These are phyloP conservation scores for Pterocles gutturalis DNA, from an alignment of 2,113 vertebrate species.

Conservation along the genomic window DNA sequence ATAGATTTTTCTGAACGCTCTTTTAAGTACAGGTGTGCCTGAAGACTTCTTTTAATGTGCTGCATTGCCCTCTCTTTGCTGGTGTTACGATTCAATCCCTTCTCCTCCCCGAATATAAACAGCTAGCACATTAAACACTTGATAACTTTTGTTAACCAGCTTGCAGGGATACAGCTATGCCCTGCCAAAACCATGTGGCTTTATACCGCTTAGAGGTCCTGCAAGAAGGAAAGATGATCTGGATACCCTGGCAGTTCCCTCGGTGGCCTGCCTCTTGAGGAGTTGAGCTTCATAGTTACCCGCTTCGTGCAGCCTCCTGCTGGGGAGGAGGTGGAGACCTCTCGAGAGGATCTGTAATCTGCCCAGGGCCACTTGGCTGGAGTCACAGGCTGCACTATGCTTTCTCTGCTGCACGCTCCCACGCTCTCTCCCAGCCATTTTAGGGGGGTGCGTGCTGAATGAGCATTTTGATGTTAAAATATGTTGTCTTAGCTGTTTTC, in stretches of 20 bases:
- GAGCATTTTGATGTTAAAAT: background rate
- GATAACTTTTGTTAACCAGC: background rate
- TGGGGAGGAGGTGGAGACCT: background rate
- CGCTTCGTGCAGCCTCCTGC: fast-evolving
- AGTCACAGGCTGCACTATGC: background rate
- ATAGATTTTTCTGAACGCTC: background rate
- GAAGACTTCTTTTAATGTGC: background rate
- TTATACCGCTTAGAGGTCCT: background rate
- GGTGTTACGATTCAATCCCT: background rate
- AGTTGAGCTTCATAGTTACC: background rate
- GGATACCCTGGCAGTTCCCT: fast-evolving
- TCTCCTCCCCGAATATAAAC: background rate
- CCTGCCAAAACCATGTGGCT: background rate
- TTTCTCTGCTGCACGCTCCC: fast-evolving
- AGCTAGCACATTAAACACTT: background rate
- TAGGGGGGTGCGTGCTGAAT: fast-evolving
- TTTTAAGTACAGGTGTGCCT: background rate
- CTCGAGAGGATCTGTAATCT: background rate
- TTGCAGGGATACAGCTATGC: background rate
- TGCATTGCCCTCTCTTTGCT: background rate
- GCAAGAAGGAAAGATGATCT: background rate
- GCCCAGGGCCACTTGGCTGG: background rate
- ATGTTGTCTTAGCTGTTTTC: background rate
- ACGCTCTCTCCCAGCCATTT: fast-evolving
- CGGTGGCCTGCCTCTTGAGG: background rate